Conservation (phyloP, 1,140 invertebrate genomes). For the Drosophila trapezifrons region DNA sequence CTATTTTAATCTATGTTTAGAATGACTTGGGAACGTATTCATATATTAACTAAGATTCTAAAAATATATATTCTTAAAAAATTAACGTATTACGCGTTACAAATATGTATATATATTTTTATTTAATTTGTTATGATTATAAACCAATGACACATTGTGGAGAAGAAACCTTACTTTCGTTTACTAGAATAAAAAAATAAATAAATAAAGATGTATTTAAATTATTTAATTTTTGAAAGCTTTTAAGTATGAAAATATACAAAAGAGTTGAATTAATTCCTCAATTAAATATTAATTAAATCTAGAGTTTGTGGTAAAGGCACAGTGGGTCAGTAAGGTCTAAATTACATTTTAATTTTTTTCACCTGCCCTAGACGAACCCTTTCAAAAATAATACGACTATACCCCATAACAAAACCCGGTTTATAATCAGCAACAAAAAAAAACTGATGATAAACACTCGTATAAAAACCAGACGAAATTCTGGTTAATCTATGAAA, state of each 20-base stretch:
- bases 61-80: too few relatives aligned
- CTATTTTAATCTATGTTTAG: too few relatives aligned
- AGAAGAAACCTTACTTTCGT: too few relatives aligned
- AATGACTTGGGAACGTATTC: too few relatives aligned
- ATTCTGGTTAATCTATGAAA: background rate
- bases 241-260: background rate
- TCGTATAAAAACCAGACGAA: background rate
- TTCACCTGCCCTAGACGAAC: background rate
- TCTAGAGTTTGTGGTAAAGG: background rate
- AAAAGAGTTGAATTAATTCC: background rate
- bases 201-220: too few relatives aligned
- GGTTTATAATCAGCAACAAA: background rate
- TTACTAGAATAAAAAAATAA: too few relatives aligned
- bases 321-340: background rate
- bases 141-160: too few relatives aligned
- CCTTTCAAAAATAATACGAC: slow-evolving; percentile 2
- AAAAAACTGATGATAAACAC: background rate
- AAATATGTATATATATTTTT: too few relatives aligned
- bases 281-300: background rate
- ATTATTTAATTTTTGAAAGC: too few relatives aligned
- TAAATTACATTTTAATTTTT: background rate
- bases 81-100: too few relatives aligned
- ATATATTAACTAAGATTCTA: too few relatives aligned
- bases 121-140: too few relatives aligned
- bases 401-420: background rate